Evolutionary conservation across 2,888 invertebrate species (phyloP), one percentile per base, ranked within the genome.

Genomic region (Selenia dentaria): DNA sequence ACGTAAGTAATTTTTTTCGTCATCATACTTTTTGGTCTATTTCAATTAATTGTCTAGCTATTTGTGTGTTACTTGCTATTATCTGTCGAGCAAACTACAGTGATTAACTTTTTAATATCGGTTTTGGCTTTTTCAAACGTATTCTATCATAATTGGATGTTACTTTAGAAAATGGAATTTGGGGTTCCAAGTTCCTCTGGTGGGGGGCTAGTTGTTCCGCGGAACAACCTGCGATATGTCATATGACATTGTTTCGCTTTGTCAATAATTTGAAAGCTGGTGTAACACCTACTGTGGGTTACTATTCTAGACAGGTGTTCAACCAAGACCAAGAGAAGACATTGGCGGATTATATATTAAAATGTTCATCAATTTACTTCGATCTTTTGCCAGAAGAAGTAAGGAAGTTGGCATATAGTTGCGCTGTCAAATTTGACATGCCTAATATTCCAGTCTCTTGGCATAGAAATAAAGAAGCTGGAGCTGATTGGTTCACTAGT

Each of bases 381-480:
- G 36, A 26, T 18, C 28, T 34, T 3, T 29, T 36, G 29, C 35
- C 43, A 14, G 29, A 36, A 36, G 43, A 43, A 29, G 36, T 36
- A n/a, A 35, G 31, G 16, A 43, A 36, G 16, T 29, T 43, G n/a
- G 43, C 35, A 29, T 43, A 43, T 29, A 16, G 3, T 22, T 43
- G 28, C 14, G 43, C 35, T 29, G 36, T 36, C 1, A 34, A 41
- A 41, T 41, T 34, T 20, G 22, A 41, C 6, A 28, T 26, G 16
- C 5, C 16, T 26, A 35, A 26, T 9, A 35, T 35, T 33, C 22
- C 33, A 33, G 33, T 1, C 22, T 33, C 44, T 24, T 54, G 51
- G 54, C 40, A 51, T 16, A 49, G 13, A 35, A 50, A 57, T 40
- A 13, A 27, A 32, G 20, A 29, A 36, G 51, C 57, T 34, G 55